Evolutionary conservation across 2,888 invertebrate species (phyloP).

Genomic region (Coleophora deauratella): DNA sequence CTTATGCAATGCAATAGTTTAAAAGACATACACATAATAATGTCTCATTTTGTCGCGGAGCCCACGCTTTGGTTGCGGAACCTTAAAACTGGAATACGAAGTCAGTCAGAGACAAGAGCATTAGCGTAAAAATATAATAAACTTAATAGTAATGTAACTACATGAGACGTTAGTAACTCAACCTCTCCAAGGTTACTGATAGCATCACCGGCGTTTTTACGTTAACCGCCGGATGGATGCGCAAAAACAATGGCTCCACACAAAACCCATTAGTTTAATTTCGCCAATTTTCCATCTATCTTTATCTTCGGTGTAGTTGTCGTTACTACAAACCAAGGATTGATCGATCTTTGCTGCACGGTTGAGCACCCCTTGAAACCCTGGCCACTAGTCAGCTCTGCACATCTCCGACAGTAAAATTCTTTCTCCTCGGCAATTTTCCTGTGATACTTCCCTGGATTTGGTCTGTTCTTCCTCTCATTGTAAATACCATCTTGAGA

Average conservation of each 20-base stretch:
- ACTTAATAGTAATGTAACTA: too few relatives aligned
- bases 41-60: too few relatives aligned
- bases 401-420: conserved; percentile 59
- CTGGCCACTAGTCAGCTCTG: conserved; percentile 36
- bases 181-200: conserved; percentile 46
- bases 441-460: conserved; percentile 29
- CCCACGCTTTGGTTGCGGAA: too few relatives aligned
- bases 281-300: conserved; percentile 64
- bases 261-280: conserved; percentile 58
- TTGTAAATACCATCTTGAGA: conserved; percentile 25
- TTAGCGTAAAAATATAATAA: too few relatives aligned
- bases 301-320: conserved; percentile 52
- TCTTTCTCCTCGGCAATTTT: conserved; percentile 51
- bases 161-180: conserved; percentile 10
- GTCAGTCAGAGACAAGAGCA: too few relatives aligned
- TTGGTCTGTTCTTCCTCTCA: not conserved
- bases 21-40: too few relatives aligned
- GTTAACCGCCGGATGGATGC: conserved; percentile 31
- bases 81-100: too few relatives aligned
- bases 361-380: conserved; percentile 13
- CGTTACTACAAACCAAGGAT: conserved; percentile 37
- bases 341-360: conserved; percentile 34
- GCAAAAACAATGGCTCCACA: conserved; percentile 41
- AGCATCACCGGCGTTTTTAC: conserved; percentile 41
- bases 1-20: too few relatives aligned